phyloP scores from a whole-genome alignment of 2,888 invertebrate genomes.

The Diarsia dahlii region DNA sequence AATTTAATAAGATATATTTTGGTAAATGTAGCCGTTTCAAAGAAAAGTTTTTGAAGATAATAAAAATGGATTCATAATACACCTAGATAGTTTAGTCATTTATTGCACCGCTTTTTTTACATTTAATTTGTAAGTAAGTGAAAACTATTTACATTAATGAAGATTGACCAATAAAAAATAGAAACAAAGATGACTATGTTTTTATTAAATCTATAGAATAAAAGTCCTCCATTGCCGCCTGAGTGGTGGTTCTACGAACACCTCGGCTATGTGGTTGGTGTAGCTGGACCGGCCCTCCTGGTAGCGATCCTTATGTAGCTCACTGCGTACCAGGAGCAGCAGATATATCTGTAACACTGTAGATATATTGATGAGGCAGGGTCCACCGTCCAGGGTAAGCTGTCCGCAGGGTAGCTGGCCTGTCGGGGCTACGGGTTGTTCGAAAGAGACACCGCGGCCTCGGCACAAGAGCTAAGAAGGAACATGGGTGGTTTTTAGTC shows the following conservation, averaged over 20 bases:
- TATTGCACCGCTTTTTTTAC: background rate
- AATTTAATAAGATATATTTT: background rate
- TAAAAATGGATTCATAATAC: background rate
- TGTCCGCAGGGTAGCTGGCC: too few species aligned
- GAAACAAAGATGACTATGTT: background rate
- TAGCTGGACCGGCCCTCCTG: slow-evolving; percentile 67
- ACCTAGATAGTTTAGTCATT: background rate
- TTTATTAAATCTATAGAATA: slow-evolving; percentile 41
- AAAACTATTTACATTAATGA: background rate
- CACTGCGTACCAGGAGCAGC: slow-evolving; percentile 68
- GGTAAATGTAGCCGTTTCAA: background rate
- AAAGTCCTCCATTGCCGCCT: slow-evolving; percentile 50
- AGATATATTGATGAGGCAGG: too few species aligned
- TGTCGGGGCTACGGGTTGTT: too few species aligned
- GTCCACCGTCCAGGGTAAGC: too few species aligned
- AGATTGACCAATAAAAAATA: slow-evolving; percentile 3
- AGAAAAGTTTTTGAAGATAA: background rate
- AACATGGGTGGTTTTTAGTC: too few species aligned
- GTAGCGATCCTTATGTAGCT: slow-evolving; percentile 68
- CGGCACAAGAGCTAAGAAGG: too few species aligned
- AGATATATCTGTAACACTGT: slow-evolving; percentile 70
- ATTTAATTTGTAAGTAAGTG: background rate
- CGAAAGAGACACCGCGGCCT: too few species aligned
- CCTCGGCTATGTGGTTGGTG: slow-evolving; percentile 68
- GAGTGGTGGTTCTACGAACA: slow-evolving; percentile 53